Evolutionary conservation across 2,113 vertebrate species (phyloP).

Genomic region (Martes martes): DNA sequence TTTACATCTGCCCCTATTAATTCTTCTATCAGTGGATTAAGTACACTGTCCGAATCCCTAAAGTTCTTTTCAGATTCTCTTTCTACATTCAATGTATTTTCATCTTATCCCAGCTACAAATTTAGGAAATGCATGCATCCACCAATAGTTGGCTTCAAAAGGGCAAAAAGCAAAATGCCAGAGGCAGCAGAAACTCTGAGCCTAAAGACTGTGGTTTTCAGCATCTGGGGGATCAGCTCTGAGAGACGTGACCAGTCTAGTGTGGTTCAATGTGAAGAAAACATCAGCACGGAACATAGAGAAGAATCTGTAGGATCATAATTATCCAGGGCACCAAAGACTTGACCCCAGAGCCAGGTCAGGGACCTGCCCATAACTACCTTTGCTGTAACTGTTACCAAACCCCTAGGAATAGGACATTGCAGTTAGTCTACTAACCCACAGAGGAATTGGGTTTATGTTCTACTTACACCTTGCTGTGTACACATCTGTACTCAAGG

Average conservation of each 20-base stretch:
- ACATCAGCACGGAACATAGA: neutral
- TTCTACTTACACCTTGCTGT: neutral
- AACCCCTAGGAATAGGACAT: neutral
- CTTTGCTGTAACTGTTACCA: neutral
- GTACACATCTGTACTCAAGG: neutral
- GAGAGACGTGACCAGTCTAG: neutral
- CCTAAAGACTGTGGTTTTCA: neutral
- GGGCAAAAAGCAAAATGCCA: neutral
- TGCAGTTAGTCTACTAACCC: neutral
- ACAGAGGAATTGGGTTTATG: neutral
- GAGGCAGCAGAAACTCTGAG: neutral
- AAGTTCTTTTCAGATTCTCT: neutral
- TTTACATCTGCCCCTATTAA: too few species aligned
- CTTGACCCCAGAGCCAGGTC: neutral
- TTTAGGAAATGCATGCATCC: neutral
- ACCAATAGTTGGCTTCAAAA: neutral
- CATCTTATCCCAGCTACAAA: neutral
- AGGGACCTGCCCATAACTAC: neutral
- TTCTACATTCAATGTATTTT: neutral
- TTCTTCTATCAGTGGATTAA: neutral
- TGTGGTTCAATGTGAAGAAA: neutral
- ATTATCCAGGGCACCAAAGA: neutral
- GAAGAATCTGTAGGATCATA: neutral
- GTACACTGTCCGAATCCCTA: neutral
- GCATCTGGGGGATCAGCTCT: neutral